Evolutionary conservation across 2,888 invertebrate genomes (phyloP).

Genomic region (Pteria penguin): DNA sequence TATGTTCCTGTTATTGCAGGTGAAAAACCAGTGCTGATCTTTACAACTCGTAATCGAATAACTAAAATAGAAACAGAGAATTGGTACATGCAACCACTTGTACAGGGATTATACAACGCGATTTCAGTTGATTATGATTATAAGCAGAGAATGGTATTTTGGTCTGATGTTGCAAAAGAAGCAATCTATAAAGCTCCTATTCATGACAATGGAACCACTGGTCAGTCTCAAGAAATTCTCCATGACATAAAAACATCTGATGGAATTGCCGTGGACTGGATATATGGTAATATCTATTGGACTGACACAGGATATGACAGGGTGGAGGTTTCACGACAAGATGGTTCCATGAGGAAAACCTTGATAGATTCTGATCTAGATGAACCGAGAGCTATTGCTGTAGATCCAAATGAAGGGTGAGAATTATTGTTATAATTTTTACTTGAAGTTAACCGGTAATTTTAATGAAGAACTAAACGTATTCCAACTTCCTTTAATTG

Average conservation of each 20-base stretch:
- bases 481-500: no score
- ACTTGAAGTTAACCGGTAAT: no score
- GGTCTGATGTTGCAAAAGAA: conserved; percentile 91
- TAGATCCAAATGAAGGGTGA: conserved; percentile 73
- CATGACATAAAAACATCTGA: conserved; percentile 89
- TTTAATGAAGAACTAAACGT: no score
- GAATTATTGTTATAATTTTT: no score
- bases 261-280: conserved; percentile 98
- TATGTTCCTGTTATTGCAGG: conserved; percentile 35
- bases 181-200: conserved; percentile 81
- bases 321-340: conserved; percentile 92
- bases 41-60: conserved; percentile 93
- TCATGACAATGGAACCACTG: neutral
- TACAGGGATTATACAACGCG: conserved; percentile 93
- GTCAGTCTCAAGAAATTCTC: conserved; percentile 19
- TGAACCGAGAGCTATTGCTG: conserved; percentile 85
- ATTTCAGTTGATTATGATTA: conserved; percentile 97
- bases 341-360: conserved; percentile 93
- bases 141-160: conserved; percentile 95
- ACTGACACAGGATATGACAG: conserved; percentile 93
- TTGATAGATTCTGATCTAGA: conserved; percentile 89
- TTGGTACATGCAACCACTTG: conserved; percentile 86
- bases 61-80: conserved; percentile 92
- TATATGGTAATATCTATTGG: conserved; percentile 95
- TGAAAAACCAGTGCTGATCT: conserved; percentile 88